Percentiles rank a stretch among this genome's conserved stretches.
Evolutionary conservation across 2,113 vertebrate species (phyloP).

Genomic region (Nycticorax nycticorax): DNA sequence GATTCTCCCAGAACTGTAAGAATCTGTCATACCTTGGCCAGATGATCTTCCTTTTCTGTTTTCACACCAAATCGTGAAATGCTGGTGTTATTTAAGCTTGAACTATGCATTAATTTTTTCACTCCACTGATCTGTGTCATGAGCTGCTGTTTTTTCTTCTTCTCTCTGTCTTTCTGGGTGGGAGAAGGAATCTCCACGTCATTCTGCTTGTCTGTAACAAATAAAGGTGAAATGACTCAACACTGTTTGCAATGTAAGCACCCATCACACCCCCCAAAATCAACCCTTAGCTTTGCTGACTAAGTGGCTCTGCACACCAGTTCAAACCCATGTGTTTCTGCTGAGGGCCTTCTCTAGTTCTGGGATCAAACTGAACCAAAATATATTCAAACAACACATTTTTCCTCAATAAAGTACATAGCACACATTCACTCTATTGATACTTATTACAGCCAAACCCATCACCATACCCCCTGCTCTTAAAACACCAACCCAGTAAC

Average conservation of each 20-base stretch:
- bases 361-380: background rate
- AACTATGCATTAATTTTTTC: slow-evolving; percentile 90
- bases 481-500: background rate
- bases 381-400: background rate
- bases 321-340: background rate
- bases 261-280: background rate
- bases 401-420: background rate
- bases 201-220: slow-evolving; percentile 91
- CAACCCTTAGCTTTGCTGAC: background rate
- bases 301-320: background rate
- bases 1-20: background rate
- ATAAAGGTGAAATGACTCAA: background rate
- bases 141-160: slow-evolving; percentile 92
- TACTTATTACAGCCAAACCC: background rate
- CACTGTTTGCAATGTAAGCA: fast-evolving
- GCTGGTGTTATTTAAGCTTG: slow-evolving; percentile 85
- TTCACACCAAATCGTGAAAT: slow-evolving; percentile 92
- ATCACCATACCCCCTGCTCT: background rate
- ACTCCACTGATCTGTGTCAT: slow-evolving; percentile 97
- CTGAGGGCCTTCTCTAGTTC: background rate
- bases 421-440: background rate
- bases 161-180: slow-evolving; percentile 91
- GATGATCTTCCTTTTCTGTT: slow-evolving; percentile 92
- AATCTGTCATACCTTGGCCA: slow-evolving; percentile 85
- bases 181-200: slow-evolving; percentile 96